Conservation (phyloP, 2,888 invertebrate species). For the Thera britannica region DNA sequence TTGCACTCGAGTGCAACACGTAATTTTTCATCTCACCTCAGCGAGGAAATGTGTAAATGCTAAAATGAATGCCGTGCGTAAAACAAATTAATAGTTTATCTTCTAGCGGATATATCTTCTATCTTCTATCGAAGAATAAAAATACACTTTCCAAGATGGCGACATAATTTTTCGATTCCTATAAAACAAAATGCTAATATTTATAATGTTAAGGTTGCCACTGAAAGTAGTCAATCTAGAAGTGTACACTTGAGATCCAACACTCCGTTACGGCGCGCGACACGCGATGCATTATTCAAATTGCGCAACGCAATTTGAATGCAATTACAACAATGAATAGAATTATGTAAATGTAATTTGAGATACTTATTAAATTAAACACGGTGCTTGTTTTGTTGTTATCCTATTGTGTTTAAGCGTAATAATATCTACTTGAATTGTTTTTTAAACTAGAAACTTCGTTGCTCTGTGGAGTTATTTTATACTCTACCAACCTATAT, state of each 20-base stretch:
- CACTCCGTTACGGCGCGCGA: conserved; percentile 7
- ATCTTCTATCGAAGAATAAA: no score
- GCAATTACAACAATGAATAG: conserved; percentile 29
- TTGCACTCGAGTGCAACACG: no score
- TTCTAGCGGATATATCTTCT: no score
- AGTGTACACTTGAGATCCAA: conserved; percentile 7
- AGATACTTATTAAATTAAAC: conserved; percentile 24
- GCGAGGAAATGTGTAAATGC: no score
- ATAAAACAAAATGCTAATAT: not conserved
- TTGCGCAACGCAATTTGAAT: conserved; percentile 30
- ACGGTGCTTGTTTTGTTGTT: conserved; percentile 17
- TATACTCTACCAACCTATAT: not conserved
- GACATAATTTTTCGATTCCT: no score
- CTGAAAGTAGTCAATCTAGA: not conserved
- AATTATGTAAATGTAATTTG: conserved; percentile 28
- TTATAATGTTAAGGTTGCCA: not conserved
- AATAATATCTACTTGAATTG: not conserved
- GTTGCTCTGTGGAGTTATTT: not conserved
- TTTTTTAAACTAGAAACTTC: not conserved
- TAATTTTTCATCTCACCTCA: no score
- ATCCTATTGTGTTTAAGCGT: conserved; percentile 14
- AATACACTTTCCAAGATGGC: no score
- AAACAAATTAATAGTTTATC: no score
- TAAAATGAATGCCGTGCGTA: no score
- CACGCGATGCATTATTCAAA: conserved; percentile 26